Percentiles rank a stretch among this genome's conserved stretches.
Conservation (phyloP, 2,797 vertebrate species). For the Ataeniobius toweri region DNA sequence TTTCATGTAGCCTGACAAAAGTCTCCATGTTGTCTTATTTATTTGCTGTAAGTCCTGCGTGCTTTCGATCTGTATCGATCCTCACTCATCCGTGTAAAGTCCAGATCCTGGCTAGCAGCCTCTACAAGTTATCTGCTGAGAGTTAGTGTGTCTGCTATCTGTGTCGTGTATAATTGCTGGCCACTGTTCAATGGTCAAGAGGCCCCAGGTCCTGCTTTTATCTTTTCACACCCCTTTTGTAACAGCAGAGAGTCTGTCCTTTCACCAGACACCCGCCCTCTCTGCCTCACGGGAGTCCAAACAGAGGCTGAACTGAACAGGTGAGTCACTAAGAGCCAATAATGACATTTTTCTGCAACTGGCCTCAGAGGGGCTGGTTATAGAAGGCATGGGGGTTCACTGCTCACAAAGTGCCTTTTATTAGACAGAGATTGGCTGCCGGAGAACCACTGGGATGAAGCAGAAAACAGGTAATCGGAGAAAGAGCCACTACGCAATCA, state of each 20-base stretch:
- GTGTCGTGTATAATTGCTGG: slow-evolving; percentile 32
- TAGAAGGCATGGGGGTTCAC: slow-evolving; percentile 15
- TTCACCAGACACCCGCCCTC: slow-evolving; percentile 66
- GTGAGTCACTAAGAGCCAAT: slow-evolving; percentile 69
- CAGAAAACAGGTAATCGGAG: slow-evolving; percentile 64
- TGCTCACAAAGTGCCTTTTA: slow-evolving; percentile 82
- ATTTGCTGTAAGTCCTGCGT: slow-evolving; percentile 63
- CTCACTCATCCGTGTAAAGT: slow-evolving; percentile 64
- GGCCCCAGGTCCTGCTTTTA: slow-evolving; percentile 59
- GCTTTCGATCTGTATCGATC: slow-evolving; percentile 57
- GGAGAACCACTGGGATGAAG: slow-evolving; percentile 56
- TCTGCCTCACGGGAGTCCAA: slow-evolving; percentile 62
- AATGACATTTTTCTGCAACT: slow-evolving; percentile 74
- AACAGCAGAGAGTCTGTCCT: slow-evolving; percentile 51
- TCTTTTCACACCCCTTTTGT: slow-evolving; percentile 79
- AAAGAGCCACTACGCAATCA: slow-evolving; percentile 25
- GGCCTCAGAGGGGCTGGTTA: slow-evolving; percentile 58
- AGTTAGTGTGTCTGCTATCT: slow-evolving; percentile 49
- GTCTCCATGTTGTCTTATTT: slow-evolving; percentile 24
- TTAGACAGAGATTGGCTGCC: slow-evolving; percentile 67
- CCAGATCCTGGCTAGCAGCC: slow-evolving; percentile 48
- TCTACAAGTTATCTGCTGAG: slow-evolving; percentile 51
- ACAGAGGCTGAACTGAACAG: slow-evolving; percentile 61
- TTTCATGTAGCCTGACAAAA: slow-evolving; percentile 22
- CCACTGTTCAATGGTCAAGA: slow-evolving; percentile 47